Base-by-base conservation (phyloP, 2,888 invertebrate species). In the Nemotelus pantherinus region DNA sequence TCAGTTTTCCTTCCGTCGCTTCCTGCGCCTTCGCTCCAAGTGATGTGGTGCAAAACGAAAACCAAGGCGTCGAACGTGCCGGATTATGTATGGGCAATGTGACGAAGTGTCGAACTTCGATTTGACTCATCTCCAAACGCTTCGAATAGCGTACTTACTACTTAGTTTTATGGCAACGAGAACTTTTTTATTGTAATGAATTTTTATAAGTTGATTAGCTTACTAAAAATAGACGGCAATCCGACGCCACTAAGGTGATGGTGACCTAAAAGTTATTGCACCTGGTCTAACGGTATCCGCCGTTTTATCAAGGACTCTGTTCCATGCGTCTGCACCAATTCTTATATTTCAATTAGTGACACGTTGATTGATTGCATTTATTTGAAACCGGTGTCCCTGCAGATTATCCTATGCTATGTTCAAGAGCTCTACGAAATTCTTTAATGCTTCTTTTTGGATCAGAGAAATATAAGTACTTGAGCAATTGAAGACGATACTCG, bases 241-340 rank as follows among this genome's bases (percentile, higher is more conserved):
- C 58, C 72, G 47, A 72, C 58, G 39, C 70, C 70, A 70, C 55
- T 70, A 70, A 70, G 70, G 55, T 53, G 55, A 70, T 70, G 70
- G 70, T 39, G 39, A 39, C 55, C 41, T 3, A 47, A 43, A 25
- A 70, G 55, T 53, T 55, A 70, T 55, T 25, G 70, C 70, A 70
- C 70, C 70, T 70, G 70, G 70, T 53, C 43, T 55, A 43, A 55
- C 44, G 53, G 70, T 55, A 70, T 70, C 44, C 4, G 41, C 7
- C 60, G 60, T 43, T 43, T 41, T 43, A 60, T 1, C 25, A 25
- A 25, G 25, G 25, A 25, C 25, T 25, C 25, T 25, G 25, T 25
- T 25, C 25, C 25, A 25, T 25, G 25, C 0, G 25, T 25, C 25
- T 25, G 25, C 25, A 25, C 25, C 25, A 25, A 25, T 25, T 1